Base-by-base conservation (phyloP, 2,797 vertebrate genomes). In the Cynodonichthys magdalenae region DNA sequence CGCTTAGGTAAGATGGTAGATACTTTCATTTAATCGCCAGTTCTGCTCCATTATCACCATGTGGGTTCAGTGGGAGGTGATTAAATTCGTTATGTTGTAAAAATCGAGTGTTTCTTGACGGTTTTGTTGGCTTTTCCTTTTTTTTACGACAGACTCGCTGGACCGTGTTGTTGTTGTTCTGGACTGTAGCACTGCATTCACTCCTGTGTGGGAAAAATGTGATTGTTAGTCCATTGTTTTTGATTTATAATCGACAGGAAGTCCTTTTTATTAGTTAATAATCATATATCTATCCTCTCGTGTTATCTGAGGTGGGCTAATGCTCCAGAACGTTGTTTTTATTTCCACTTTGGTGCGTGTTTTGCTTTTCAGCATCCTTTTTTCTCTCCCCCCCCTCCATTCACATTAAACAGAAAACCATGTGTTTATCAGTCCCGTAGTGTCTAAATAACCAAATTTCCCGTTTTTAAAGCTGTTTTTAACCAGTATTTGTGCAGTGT, bases 1-100 rank as follows among this genome's bases (percentile, higher is more conserved):
- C 86, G 92, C 77, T 81, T 83, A 90, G 94, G 93, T 94, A 94
- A 94, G 92, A 93, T 93, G 92, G 92, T 88, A 92, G 90, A 80
- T 80, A 76, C 66, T 74, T 69, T 63, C 52, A 59, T 72, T 75
- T 65, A 15, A 74, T 66, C 70, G 39, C 55, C 11, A 59, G 63
- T 63, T 29, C 56, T n/a, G 24, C 20, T 0, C 9, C n/a, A 9
- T 59, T 74, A 14, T 69, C 61, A n/a, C 24, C 12, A 11, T 19
- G 20, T 1, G 31, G 34, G 15, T 18, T 24, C n/a, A 36, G 3
- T 0, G 27, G 51, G 54, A 41, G 39, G 2, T 29, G 9, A 51
- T 19, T 45, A 15, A 64, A 4, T 4, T n/a, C 4, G 15, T 12
- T 41, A 15, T 1, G 14, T 1, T 0, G 55, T 3, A 2, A 42